Evolutionary conservation across 1,140 invertebrate genomes (phyloP).

Genomic region (Eueides isabella): DNA sequence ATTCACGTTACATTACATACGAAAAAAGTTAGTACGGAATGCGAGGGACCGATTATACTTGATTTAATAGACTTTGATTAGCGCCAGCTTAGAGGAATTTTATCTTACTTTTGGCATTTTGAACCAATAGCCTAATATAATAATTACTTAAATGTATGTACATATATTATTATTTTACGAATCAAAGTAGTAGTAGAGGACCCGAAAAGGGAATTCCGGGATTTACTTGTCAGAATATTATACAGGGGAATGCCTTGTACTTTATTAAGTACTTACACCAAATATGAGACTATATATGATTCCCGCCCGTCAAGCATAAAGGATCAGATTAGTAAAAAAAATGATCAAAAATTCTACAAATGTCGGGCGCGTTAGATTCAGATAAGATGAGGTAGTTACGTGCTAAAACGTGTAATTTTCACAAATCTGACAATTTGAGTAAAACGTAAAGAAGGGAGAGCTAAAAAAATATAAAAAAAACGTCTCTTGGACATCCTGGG

Average conservation of each 20-base stretch:
- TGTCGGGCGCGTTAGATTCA: constrained; percentile 11
- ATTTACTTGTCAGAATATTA: too few relatives aligned
- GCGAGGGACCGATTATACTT: background rate
- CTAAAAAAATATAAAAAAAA: too few relatives aligned
- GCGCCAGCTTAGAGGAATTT: background rate
- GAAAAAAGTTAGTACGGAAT: background rate
- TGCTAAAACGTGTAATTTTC: too few relatives aligned
- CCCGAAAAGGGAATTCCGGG: too few relatives aligned
- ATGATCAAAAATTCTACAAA: background rate
- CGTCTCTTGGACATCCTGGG: background rate
- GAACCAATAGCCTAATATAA: background rate
- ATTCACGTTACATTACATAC: background rate
- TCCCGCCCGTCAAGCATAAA: constrained; percentile 3
- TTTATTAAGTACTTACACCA: background rate
- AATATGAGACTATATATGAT: background rate
- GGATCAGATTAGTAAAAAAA: constrained; percentile 8
- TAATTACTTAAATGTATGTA: background rate
- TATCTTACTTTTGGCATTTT: constrained; percentile 1
- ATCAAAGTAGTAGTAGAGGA: too few relatives aligned
- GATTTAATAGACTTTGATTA: background rate
- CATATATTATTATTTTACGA: background rate
- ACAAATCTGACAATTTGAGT: constrained; percentile 21
- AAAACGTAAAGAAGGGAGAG: too few relatives aligned
- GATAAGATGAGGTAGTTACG: too few relatives aligned
- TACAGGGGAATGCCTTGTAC: too few relatives aligned